Conservation (phyloP, 2,888 invertebrate genomes). For the Megastigmus dorsalis region DNA sequence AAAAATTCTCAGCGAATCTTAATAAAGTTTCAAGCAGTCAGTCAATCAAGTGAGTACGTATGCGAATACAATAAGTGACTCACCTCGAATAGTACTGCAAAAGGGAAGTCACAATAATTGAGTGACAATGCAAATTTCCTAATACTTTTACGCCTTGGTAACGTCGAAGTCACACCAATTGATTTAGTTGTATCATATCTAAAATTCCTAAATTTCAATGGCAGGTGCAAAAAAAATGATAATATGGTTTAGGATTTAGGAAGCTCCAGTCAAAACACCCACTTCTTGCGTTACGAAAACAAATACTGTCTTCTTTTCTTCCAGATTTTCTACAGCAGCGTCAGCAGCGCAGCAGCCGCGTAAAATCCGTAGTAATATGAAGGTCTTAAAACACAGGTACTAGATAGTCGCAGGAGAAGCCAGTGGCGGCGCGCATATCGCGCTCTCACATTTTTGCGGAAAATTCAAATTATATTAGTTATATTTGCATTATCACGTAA, state of each 20-base stretch:
- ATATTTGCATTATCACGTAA: no score
- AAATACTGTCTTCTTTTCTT: neutral
- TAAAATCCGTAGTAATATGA: neutral
- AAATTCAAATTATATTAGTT: slow-evolving; percentile 18
- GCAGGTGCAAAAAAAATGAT: neutral
- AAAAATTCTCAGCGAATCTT: no score
- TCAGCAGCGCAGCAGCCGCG: neutral
- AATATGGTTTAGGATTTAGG: neutral
- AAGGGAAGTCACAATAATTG: slow-evolving; percentile 14
- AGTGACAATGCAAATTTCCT: slow-evolving; percentile 5
- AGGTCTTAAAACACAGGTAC: no score
- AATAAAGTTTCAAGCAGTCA: no score
- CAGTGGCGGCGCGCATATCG: neutral
- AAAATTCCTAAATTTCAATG: neutral
- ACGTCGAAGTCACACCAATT: neutral
- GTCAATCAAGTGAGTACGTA: neutral
- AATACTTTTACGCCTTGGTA: slow-evolving; percentile 1
- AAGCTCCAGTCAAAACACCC: slow-evolving; percentile 25
- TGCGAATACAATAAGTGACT: slow-evolving; percentile 31
- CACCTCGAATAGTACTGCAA: slow-evolving; percentile 29
- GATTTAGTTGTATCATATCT: neutral
- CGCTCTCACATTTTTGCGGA: neutral
- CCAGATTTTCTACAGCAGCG: no score
- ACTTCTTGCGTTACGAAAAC: slow-evolving; percentile 28
- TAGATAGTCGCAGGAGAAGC: neutral